Conservation (phyloP, 2,888 invertebrate species). For the Tetragonisca angustula region DNA sequence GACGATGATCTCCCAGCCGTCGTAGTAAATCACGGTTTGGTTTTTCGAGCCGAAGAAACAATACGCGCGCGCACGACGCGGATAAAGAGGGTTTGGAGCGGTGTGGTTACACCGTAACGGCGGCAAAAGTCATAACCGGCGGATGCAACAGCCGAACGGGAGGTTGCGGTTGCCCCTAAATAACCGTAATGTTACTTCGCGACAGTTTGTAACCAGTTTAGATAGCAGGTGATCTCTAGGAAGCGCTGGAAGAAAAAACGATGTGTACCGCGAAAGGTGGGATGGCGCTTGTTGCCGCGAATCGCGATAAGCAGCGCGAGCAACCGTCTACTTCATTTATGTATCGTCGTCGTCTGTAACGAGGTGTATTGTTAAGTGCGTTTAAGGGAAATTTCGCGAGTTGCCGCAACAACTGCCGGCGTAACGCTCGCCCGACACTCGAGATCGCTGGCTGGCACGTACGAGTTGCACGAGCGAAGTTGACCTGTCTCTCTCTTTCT, state of each 20-base stretch:
- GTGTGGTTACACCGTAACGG: too few species aligned
- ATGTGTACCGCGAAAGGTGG: not conserved
- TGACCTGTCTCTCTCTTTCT: not conserved
- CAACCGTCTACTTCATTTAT: constrained; percentile 53
- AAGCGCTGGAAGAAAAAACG: constrained; percentile 28
- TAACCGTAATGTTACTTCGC: constrained; percentile 65
- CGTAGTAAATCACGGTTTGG: constrained; percentile 54
- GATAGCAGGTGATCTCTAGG: constrained; percentile 40
- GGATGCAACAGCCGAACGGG: constrained; percentile 28
- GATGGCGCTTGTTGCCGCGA: constrained; percentile 28
- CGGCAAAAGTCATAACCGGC: constrained; percentile 60
- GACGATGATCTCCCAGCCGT: not conserved
- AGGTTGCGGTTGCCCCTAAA: constrained; percentile 61
- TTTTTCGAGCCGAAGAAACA: constrained; percentile 32
- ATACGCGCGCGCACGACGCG: not conserved
- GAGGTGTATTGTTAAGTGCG: constrained; percentile 52
- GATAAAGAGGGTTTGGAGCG: not conserved
- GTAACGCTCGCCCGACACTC: constrained; percentile 26
- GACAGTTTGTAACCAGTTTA: constrained; percentile 59
- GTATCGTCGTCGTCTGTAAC: constrained; percentile 37
- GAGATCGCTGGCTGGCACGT: constrained; percentile 28
- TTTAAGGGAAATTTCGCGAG: constrained; percentile 37
- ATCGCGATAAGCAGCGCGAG: constrained; percentile 57
- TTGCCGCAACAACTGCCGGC: constrained; percentile 39
- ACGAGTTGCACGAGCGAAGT: not conserved